These are phyloP conservation scores for Aurelia coerulea DNA, from an alignment of 30 jellyfish, hydroid and myxozoan genomes.

Conservation along the genomic window DNA sequence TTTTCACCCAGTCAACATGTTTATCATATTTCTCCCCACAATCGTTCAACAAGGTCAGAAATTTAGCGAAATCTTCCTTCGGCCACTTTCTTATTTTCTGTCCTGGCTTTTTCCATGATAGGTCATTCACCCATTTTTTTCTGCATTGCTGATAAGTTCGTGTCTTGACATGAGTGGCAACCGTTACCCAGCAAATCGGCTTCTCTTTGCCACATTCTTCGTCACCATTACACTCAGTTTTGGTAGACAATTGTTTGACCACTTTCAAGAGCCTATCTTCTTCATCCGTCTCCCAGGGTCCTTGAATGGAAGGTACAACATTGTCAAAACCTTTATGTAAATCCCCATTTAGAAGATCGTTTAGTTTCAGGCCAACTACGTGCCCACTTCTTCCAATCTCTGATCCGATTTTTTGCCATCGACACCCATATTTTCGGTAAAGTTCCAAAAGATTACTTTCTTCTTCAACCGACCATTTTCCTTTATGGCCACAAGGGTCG, in stretches of 20 bases:
- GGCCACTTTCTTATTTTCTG: slow-evolving; percentile 24
- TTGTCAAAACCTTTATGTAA: no score
- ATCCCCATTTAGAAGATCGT: no score
- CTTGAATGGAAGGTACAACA: background rate
- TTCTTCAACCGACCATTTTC: slow-evolving; percentile 32
- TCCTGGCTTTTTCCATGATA: slow-evolving; percentile 24
- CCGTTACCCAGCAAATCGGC: slow-evolving; percentile 25
- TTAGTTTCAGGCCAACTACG: background rate
- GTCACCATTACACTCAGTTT: background rate
- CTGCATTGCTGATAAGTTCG: slow-evolving; percentile 37
- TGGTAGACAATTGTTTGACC: background rate
- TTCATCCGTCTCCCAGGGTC: background rate
- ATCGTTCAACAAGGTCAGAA: slow-evolving; percentile 10
- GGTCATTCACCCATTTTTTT: slow-evolving; percentile 22
- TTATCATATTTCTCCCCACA: slow-evolving; percentile 30
- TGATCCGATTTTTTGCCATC: slow-evolving; percentile 38
- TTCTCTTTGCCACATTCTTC: background rate
- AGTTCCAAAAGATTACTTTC: background rate
- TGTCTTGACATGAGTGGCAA: slow-evolving; percentile 24
- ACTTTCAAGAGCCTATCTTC: background rate
- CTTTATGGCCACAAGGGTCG: slow-evolving; percentile 44
- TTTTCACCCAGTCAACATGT: slow-evolving; percentile 38
- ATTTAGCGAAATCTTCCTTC: background rate
- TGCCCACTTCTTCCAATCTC: slow-evolving; percentile 41
- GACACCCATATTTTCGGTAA: slow-evolving; percentile 30